Evolutionary conservation across 2,888 invertebrate species (phyloP), one percentile per base, ranked within the genome.

Genomic region (Drymonia ruficornis): DNA sequence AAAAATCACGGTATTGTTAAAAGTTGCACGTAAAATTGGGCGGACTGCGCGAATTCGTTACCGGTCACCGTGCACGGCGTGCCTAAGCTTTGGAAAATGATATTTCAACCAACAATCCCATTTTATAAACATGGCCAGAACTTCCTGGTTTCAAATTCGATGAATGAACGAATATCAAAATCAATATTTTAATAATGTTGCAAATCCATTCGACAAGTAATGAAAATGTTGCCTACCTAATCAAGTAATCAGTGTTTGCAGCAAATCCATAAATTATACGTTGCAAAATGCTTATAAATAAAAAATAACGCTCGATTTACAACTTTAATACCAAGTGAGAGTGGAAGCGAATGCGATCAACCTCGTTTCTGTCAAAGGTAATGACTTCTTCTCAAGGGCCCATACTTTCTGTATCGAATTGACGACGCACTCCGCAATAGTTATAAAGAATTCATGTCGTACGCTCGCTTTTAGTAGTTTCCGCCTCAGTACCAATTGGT

Each of bases 21-120:
- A 86, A 84, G 80, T 81, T 75, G 76, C 81, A 84, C 87, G 84
- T 84, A 80, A 77, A 79, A 76, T 76, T 76, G 76, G 72, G 75
- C 76, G 66, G 77, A 78, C 72, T 82, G 76, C 69, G 70, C 69
- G 68, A 74, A 80, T 80, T 80, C 76, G 80, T 76, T 78, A 82
- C 76, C 68, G 70, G 78, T 76, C 73, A 70, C 62, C 56, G 61
- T 65, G 59, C 66, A 68, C 59, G 53, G 52, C 55, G 63, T 56
- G 55, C 29, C 46, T 46, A 64, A 66, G 61, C 67, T 59, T 46
- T 40, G 55, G 23, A 44, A 56, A 66, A 58, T 13, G 16, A 52
- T 47, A 54, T 52, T 46, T 55, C 49, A 47, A 36, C 49, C 31
- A 44, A 63, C 55, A 63, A 43, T 67, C 50, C 23, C 18, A 44